Evolutionary conservation across 1,140 invertebrate genomes (phyloP).

Genomic region (Drosophila pruinosa): DNA sequence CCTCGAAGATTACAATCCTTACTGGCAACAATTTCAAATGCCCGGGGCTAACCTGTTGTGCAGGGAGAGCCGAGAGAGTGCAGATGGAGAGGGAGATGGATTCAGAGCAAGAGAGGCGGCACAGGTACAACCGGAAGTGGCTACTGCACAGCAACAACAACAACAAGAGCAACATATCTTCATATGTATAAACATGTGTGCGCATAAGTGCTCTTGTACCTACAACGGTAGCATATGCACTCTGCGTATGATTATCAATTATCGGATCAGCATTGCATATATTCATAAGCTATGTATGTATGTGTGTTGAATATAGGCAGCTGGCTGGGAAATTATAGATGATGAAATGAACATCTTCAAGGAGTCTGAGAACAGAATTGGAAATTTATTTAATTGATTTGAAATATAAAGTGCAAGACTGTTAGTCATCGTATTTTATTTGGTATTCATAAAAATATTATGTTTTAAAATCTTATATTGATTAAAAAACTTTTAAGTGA

Average conservation of each 20-base stretch:
- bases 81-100: not conserved
- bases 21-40: slow-evolving; percentile 6
- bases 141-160: not conserved
- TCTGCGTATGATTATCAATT: not conserved
- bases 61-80: no score
- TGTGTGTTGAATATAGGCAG: not conserved
- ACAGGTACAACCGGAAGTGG: slow-evolving; percentile 11
- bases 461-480: no score
- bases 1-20: slow-evolving; percentile 10
- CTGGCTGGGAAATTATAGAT: not conserved
- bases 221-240: slow-evolving; percentile 2
- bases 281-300: not conserved
- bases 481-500: not conserved
- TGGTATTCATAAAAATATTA: no score
- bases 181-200: slow-evolving; percentile 15
- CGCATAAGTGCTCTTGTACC: not conserved
- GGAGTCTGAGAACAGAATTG: not conserved
- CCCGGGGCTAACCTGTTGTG: slow-evolving; percentile 3
- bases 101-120: not conserved
- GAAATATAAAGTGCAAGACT: no score
- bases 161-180: not conserved
- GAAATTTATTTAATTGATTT: not conserved
- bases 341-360: not conserved
- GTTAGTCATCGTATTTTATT: no score
- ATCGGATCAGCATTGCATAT: slow-evolving; percentile 2